Evolutionary conservation across 92 coral and sea anemone species (phyloP).

Genomic region (Epizoanthus rinbou): DNA sequence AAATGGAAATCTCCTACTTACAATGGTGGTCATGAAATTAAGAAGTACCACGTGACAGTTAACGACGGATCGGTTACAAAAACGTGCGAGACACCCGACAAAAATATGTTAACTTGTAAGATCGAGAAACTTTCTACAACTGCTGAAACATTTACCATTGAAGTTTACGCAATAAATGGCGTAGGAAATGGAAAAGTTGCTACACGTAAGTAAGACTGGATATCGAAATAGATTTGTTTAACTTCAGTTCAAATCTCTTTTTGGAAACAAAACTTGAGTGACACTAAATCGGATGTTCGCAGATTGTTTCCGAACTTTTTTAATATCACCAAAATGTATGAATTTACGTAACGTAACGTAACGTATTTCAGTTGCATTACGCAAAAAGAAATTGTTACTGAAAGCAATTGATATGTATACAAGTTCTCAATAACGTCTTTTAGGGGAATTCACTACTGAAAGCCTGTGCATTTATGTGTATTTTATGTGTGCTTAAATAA

Average conservation of each 20-base stretch:
- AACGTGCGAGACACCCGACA: neutral
- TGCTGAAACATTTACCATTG: neutral
- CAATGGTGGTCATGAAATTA: slow-evolving; percentile 10
- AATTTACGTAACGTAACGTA: no score
- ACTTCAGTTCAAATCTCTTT: neutral
- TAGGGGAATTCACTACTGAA: no score
- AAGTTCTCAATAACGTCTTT: no score
- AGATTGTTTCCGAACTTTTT: no score
- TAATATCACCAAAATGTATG: no score
- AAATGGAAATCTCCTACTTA: neutral
- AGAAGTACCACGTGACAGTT: neutral
- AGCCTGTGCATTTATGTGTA: no score
- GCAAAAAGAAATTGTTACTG: no score
- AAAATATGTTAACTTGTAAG: neutral
- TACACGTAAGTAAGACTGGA: neutral
- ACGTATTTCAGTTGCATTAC: no score
- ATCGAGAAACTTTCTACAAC: neutral
- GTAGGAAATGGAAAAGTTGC: neutral
- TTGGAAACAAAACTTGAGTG: neutral
- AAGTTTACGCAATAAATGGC: neutral
- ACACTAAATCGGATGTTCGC: neutral
- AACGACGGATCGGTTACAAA: neutral
- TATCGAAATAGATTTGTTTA: neutral
- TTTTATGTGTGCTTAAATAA: no score
- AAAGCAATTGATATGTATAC: no score